Evolutionary conservation across 2,797 vertebrate genomes (phyloP).

Genomic region (Odontamblyopus lacepedii): DNA sequence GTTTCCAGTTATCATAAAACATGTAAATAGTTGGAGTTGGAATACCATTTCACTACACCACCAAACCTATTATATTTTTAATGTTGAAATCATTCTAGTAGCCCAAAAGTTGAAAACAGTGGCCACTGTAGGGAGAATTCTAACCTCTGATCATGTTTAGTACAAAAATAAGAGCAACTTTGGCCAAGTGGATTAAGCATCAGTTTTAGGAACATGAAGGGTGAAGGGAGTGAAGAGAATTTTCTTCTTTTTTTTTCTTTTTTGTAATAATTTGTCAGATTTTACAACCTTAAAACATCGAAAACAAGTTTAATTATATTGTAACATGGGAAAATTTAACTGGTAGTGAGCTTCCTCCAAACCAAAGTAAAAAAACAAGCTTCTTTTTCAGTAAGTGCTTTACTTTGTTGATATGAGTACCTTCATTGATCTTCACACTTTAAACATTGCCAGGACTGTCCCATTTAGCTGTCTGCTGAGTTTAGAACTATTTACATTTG

Average conservation of each 20-base stretch:
- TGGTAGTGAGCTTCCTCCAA: neutral
- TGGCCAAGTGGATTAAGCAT: neutral
- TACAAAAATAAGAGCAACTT: neutral
- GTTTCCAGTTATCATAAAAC: no score
- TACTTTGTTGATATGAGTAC: constrained; percentile 15
- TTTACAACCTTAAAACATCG: neutral
- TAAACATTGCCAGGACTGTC: constrained; percentile 48
- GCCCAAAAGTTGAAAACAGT: no score
- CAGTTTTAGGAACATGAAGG: neutral
- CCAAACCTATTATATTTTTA: no score
- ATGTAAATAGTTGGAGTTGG: no score
- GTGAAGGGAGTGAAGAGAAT: no score
- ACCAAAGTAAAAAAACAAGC: neutral
- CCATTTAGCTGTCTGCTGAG: constrained; percentile 54
- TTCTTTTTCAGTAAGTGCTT: constrained; percentile 8
- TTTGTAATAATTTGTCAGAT: no score
- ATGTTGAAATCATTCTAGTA: no score
- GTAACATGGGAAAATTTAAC: neutral
- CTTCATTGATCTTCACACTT: constrained; percentile 46
- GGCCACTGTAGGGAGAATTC: no score
- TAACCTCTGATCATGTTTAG: no score
- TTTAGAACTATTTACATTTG: constrained; percentile 65
- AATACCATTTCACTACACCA: no score
- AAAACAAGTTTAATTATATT: neutral
- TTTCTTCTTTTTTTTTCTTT: no score